These are phyloP conservation scores for Coracopsis vasa DNA, from an alignment of 2,113 vertebrate genomes.

Conservation along the genomic window DNA sequence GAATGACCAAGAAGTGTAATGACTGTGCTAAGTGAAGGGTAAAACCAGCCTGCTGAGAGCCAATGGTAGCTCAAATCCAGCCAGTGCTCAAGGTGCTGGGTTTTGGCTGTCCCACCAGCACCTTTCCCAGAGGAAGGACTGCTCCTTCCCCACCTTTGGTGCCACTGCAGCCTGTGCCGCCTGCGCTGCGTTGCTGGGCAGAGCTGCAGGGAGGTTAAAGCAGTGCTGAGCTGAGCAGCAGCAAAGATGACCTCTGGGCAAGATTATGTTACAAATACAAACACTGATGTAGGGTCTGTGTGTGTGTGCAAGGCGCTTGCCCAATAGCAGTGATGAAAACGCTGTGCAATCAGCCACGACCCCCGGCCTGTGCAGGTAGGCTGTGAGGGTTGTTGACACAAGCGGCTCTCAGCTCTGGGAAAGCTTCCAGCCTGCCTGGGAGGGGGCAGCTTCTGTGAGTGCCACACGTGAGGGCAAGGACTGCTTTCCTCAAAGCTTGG, in stretches of 20 bases:
- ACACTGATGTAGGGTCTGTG: fast-evolving
- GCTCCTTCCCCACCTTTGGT: background rate
- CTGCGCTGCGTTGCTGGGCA: background rate
- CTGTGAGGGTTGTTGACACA: fast-evolving
- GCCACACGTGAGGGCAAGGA: background rate
- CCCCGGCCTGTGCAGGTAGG: fast-evolving
- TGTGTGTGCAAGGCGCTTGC: background rate
- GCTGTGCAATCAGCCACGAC: fast-evolving
- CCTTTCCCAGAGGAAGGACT: too few species aligned
- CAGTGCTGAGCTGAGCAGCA: background rate
- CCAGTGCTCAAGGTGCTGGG: background rate
- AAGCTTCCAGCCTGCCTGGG: background rate
- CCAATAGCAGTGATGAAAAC: fast-evolving
- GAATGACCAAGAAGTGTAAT: background rate
- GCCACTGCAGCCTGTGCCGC: background rate
- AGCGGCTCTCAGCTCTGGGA: background rate
- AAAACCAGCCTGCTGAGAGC: background rate
- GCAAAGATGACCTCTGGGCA: fast-evolving
- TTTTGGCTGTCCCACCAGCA: fast-evolving
- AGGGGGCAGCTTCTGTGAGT: background rate
- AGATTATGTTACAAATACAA: background rate
- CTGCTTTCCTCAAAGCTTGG: background rate
- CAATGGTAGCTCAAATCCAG: background rate
- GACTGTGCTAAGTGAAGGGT: background rate
- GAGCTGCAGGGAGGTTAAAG: background rate